Base-by-base conservation (phyloP, 2,888 invertebrate species). In the Ophraella communa region DNA sequence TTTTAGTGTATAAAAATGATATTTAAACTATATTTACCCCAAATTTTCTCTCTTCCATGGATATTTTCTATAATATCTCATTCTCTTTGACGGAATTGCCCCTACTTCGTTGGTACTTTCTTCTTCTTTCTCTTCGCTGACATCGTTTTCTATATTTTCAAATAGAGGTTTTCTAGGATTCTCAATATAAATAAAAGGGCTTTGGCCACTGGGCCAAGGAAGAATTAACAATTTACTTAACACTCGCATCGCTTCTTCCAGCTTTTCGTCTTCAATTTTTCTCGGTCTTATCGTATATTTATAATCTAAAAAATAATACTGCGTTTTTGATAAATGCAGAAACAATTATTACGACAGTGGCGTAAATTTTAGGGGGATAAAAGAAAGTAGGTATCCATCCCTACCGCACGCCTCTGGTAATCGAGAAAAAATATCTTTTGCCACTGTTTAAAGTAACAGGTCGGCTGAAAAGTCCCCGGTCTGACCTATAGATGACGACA, bases 41-140 rank as follows among this genome's bases (percentile, higher is more conserved):
- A 62, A 49, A 57, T 85, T 87, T 74, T 88, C 87, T 53, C 88
- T 82, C 75, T 88, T 88, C 86, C 87, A 87, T 21, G 88, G 87
- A 79, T 87, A 88, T 69, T 86, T 85, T 67, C 87, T 83, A 76
- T 87, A 87, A 73, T 87, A 87, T 63, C 87, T 84, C 11, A 86
- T 84, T 66, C 87, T 81, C 70, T 88, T 88, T 18, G 65, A 69
- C 24, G 76, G 77, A 17, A 67, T 57, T 1, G 68, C 59, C 53
- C 62, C 57, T n/a, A 66, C 1, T n/a, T 49, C 53, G 33, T 68
- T 56, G 3, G 55, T 55, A 10, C 18, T 23, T 3, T 51, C 42
- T 30, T 42, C 45, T 4, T 47, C 35, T 10, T n/a, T 47, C 23
- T 33, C 27, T 4, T 49, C 60, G 2, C n/a, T n/a, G n/a, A n/a